Evolutionary conservation across 2,113 vertebrate species (phyloP).

Genomic region (Apodemus sylvaticus): DNA sequence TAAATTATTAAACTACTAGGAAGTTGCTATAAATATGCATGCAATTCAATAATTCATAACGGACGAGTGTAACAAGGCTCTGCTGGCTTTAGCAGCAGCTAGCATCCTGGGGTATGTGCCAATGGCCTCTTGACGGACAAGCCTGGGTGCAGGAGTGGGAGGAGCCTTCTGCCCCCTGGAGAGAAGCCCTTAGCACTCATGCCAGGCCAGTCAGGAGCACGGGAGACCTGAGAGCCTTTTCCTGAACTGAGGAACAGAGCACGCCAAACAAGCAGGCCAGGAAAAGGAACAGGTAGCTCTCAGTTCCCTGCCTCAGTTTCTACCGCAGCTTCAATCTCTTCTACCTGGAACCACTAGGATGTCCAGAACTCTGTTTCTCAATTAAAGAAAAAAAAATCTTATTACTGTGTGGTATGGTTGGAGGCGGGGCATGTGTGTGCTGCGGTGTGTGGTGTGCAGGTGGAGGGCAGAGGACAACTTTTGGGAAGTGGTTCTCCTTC

Average conservation of each 20-base stretch:
- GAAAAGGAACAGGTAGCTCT: rapidly evolving
- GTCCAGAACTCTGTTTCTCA: neutral
- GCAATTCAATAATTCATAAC: slow-evolving; percentile 41
- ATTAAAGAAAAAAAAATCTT: neutral
- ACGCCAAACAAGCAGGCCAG: rapidly evolving
- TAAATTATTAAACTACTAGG: slow-evolving; percentile 57
- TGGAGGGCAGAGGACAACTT: neutral
- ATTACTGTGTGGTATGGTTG: no score
- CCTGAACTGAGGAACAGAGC: neutral
- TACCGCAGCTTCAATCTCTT: neutral
- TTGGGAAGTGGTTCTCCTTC: neutral
- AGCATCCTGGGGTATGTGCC: neutral
- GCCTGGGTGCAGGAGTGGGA: neutral
- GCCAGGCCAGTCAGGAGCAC: rapidly evolving
- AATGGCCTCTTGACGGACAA: neutral
- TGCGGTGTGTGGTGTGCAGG: neutral
- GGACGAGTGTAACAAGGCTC: neutral
- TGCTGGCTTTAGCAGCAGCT: neutral
- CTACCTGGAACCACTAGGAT: neutral
- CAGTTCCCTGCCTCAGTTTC: neutral
- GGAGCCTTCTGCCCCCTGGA: neutral
- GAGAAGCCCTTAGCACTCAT: neutral
- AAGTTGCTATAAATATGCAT: slow-evolving; percentile 47
- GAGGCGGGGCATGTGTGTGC: neutral
- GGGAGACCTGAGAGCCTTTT: rapidly evolving